Base-by-base conservation (phyloP, 2,797 vertebrate species). In the Clarias laeviceps region DNA sequence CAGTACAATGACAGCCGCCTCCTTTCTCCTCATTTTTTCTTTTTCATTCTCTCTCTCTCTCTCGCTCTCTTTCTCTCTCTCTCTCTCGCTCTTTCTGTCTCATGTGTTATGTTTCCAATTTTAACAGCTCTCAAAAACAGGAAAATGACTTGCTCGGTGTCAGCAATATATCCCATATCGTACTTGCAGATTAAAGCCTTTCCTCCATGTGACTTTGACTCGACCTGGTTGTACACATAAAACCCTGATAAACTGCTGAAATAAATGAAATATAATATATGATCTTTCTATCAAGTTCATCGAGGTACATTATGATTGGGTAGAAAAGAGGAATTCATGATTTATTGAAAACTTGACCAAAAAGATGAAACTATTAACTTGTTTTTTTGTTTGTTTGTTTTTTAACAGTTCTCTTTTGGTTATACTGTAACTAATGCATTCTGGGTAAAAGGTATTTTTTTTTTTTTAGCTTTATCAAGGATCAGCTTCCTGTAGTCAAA, bases 21-120 rank as follows among this genome's bases (percentile, higher is more conserved):
- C 62, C 59, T 32, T 17, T 80, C 24, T 87, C 54, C 14, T 54
- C 29, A 45, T 61, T 24, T 34, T 54, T 18, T 56, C 29, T 54
- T 29, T 72, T 18, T 88, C 74, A 45, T 45, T 77, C 64, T 54
- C 50, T 34, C 29, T 69, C n/a, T 59, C 7, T 8, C 40, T 45
- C 45, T 45, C 40, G 9, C 40, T 45, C 37, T 40, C 5, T 40
- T 1, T 56, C 80, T 64, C 27, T 85, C 12, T 29, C 8, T 66
- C 54, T 32, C 9, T 82, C 34, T 86, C 45, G 57, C 14, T 85
- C 73, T 37, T 37, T 74, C 65, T 56, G 32, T 37, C 54, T 54
- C 18, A 22, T 5, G 32, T 37, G 32, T 56, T 66, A 66, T 86
- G 83, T 83, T 88, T 88, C 79, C 68, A 84, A 88, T 89, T 82